These are phyloP conservation scores for Pelecanoides urinatrix DNA, from an alignment of 2,113 vertebrate genomes.

Conservation along the genomic window DNA sequence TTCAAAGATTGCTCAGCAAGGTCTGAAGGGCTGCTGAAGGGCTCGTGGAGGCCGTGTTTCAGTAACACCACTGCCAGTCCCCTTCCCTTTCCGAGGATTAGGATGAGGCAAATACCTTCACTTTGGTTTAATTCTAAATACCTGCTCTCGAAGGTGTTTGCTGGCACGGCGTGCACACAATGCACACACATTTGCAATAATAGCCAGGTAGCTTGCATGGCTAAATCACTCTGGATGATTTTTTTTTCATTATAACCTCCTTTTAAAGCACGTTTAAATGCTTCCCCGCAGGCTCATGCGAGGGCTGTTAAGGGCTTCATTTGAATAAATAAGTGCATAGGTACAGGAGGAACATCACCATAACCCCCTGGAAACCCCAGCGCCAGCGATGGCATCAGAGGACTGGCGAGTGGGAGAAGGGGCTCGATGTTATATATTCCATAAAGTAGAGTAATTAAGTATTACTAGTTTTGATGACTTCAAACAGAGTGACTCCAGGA, in stretches of 20 bases:
- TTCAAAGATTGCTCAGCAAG: neutral
- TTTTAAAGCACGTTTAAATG: neutral
- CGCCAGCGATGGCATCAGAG: neutral
- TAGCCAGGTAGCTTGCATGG: neutral
- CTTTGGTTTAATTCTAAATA: neutral
- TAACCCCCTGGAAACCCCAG: neutral
- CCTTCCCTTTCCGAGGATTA: neutral
- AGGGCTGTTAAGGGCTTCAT: slow-evolving; percentile 5
- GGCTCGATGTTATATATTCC: neutral
- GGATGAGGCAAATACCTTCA: neutral
- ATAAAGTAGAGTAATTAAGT: slow-evolving; percentile 36
- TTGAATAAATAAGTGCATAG: neutral
- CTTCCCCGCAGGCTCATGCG: neutral
- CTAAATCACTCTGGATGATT: neutral
- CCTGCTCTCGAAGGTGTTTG: neutral
- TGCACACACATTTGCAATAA: fast-evolving
- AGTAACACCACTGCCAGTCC: fast-evolving
- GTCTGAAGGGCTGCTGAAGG: fast-evolving
- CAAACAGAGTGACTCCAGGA: slow-evolving; percentile 59
- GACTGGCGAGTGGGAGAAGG: neutral
- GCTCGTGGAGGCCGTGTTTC: fast-evolving
- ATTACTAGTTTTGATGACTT: slow-evolving; percentile 36
- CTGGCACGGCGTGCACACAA: fast-evolving
- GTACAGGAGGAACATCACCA: neutral
- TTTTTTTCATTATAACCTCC: neutral